A percentile compares a stretch with the other conserved stretches of the same genome.
These are phyloP conservation scores for Megalonaias nervosa DNA, from an alignment of 1,140 invertebrate genomes.

Conservation along the genomic window DNA sequence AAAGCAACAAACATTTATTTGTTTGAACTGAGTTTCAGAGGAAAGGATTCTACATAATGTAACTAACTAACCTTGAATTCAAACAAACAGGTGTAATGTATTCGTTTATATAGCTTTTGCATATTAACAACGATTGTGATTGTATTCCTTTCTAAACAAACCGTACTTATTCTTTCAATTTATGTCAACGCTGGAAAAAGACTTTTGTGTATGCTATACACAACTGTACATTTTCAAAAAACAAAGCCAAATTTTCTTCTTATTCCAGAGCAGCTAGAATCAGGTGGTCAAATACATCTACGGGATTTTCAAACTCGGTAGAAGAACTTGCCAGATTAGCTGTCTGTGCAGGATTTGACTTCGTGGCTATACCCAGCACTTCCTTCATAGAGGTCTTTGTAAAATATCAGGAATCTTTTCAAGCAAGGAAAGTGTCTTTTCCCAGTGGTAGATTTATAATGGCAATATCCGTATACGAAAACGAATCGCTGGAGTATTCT, in stretches of 20 bases:
- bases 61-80: no score
- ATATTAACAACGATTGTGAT: no score
- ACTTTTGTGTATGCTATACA: no score
- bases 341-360: constrained; percentile 24
- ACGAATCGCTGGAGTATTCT: constrained; percentile 10
- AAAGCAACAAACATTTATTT: no score
- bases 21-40: no score
- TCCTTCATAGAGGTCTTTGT: constrained; percentile 17
- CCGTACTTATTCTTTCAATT: no score
- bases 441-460: not conserved
- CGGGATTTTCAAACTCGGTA: not conserved
- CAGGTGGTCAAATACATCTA: not conserved
- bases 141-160: no score
- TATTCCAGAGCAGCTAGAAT: constrained; percentile 16
- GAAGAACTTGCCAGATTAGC: not conserved
- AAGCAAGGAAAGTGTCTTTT: not conserved
- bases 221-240: no score
- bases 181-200: no score
- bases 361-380: not conserved
- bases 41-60: no score
- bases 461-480: not conserved
- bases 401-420: constrained; percentile 13
- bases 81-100: no score
- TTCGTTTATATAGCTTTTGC: no score
- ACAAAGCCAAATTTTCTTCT: not conserved